Conservation (phyloP, 2,888 invertebrate species). For the Agrochola lychnidis region DNA sequence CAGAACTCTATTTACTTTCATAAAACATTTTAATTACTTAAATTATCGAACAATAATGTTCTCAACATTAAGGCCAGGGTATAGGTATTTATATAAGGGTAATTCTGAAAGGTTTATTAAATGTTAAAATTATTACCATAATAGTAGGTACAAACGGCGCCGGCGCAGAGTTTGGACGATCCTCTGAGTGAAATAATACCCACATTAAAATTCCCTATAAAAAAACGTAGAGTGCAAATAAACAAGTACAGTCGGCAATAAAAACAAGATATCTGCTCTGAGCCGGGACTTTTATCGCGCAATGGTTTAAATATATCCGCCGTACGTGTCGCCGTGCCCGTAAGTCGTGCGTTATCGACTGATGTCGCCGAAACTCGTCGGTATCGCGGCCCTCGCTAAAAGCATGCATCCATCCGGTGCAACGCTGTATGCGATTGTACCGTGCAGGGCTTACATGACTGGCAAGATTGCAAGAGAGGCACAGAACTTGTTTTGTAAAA, state of each 20-base stretch:
- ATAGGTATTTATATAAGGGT: constrained; percentile 4
- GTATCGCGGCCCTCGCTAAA: constrained; percentile 72
- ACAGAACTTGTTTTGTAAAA: not conserved
- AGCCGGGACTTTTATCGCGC: constrained; percentile 60
- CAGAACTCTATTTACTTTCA: constrained; percentile 18
- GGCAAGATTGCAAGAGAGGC: not conserved
- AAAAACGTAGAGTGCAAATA: constrained; percentile 51
- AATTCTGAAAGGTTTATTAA: constrained; percentile 51
- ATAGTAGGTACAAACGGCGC: constrained; percentile 38
- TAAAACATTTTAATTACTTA: constrained; percentile 27
- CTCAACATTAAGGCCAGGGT: constrained; percentile 10
- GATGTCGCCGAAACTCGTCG: constrained; percentile 65
- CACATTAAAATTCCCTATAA: constrained; percentile 56
- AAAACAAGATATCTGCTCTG: constrained; percentile 64
- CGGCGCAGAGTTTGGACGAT: constrained; percentile 44
- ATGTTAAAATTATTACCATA: constrained; percentile 41
- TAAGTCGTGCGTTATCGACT: constrained; percentile 54
- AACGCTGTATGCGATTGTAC: constrained; percentile 70
- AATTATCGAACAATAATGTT: constrained; percentile 16
- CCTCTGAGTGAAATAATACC: constrained; percentile 52
- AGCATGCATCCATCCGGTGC: constrained; percentile 76
- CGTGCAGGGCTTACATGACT: constrained; percentile 66
- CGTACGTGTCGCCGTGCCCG: constrained; percentile 47
- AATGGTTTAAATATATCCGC: constrained; percentile 48
- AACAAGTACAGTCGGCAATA: constrained; percentile 65